Percentiles rank a stretch among this genome's conserved stretches.
These are phyloP conservation scores for Lithophane socia DNA, from an alignment of 2,888 invertebrate genomes.

Conservation along the genomic window DNA sequence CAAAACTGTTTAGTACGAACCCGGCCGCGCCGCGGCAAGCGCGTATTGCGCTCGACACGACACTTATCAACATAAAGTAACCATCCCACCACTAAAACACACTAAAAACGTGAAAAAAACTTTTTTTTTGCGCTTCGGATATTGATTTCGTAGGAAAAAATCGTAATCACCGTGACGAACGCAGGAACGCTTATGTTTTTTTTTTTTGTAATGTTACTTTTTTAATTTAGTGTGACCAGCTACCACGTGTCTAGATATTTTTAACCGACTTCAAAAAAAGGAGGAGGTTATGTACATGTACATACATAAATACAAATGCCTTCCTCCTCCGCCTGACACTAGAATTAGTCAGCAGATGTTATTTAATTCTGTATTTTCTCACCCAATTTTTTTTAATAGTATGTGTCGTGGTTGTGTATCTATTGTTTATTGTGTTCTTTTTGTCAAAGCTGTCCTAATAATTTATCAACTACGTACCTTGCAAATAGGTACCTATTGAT, in stretches of 20 bases:
- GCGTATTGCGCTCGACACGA: conserved; percentile 77
- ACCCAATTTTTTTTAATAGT: not conserved
- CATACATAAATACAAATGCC: not conserved
- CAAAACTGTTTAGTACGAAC: conserved; percentile 77
- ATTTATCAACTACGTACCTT: not conserved
- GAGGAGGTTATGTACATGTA: not conserved
- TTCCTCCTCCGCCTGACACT: not conserved
- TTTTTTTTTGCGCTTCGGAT: not conserved
- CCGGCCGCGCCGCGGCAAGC: conserved; percentile 84
- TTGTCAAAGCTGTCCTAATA: no score
- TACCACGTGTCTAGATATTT: no score
- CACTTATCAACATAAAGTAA: conserved; percentile 72
- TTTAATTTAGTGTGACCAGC: not conserved
- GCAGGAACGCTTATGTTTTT: not conserved
- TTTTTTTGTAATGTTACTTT: not conserved
- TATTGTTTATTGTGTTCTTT: not conserved
- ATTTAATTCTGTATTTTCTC: not conserved
- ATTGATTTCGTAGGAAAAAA: not conserved
- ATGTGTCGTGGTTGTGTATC: not conserved
- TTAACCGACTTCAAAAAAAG: no score
- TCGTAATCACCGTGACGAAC: not conserved
- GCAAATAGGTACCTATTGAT: not conserved
- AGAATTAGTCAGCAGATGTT: not conserved
- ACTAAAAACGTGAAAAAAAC: conserved; percentile 10
- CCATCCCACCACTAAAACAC: conserved; percentile 39